Percentiles rank a stretch among this genome's conserved stretches.
phyloP scores from a whole-genome alignment of 2,797 vertebrate genomes.

The Crenuchus spilurus region DNA sequence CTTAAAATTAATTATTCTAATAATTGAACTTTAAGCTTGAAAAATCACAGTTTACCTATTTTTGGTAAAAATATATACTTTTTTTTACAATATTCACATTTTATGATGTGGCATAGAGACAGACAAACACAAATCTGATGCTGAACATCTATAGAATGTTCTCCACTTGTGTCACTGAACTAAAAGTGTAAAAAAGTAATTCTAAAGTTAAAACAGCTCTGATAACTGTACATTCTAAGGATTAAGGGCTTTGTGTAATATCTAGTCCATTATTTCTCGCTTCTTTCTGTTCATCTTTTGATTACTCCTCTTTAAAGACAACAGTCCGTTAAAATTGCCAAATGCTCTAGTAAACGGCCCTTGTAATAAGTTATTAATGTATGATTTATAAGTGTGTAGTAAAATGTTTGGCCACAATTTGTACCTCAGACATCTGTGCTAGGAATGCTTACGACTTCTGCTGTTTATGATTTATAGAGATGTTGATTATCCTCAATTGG shows the following conservation, averaged over 20 bases:
- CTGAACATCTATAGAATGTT: no score
- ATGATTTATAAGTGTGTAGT: neutral
- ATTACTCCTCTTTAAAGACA: neutral
- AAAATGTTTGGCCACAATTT: neutral
- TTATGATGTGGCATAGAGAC: no score
- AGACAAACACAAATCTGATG: no score
- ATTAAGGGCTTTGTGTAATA: neutral
- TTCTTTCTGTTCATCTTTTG: neutral
- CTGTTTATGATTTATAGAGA: slow-evolving; percentile 9
- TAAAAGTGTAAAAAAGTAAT: neutral
- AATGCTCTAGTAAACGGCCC: neutral
- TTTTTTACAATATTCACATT: no score
- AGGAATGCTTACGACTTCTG: slow-evolving; percentile 17
- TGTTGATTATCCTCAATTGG: slow-evolving; percentile 6
- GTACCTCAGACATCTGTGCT: neutral
- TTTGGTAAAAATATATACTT: no score
- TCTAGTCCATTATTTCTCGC: neutral
- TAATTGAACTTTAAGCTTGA: no score
- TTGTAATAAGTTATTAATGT: neutral
- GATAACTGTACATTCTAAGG: no score
- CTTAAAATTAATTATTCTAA: no score
- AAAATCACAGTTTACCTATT: no score
- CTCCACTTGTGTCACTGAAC: no score
- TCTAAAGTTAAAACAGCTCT: no score
- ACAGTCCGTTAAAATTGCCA: neutral